phyloP scores from a whole-genome alignment of 2,888 invertebrate species.

The Drosophila setosimentum region DNA sequence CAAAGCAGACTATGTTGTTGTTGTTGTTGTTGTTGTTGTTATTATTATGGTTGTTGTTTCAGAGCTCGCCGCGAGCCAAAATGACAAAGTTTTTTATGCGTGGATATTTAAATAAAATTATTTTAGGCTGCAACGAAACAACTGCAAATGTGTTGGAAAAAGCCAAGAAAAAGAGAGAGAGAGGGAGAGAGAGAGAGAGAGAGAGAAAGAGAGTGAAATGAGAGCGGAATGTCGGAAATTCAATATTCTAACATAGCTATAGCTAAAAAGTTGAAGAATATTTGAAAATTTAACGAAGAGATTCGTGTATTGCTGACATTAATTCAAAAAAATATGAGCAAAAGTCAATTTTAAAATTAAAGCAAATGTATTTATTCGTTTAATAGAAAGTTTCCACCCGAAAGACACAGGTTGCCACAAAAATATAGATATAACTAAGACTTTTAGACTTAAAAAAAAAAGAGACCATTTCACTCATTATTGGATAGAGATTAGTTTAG shows the following conservation, averaged over 20 bases:
- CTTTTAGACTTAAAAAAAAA: not conserved
- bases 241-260: not conserved
- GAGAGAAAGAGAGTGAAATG: not conserved
- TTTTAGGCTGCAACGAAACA: constrained; percentile 42
- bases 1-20: constrained; percentile 3
- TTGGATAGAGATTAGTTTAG: too few species aligned
- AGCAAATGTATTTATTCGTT: too few species aligned
- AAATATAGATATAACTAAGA: not conserved
- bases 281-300: not conserved
- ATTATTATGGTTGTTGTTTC: not conserved
- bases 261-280: not conserved
- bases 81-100: constrained; percentile 63
- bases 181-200: not conserved
- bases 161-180: not conserved
- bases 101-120: constrained; percentile 74
- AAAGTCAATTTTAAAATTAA: not conserved
- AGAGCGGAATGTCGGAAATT: not conserved
- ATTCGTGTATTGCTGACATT: accelerated
- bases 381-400: not conserved
- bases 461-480: too few species aligned
- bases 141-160: constrained; percentile 5
- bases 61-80: constrained; percentile 11
- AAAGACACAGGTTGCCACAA: not conserved
- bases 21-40: not conserved
- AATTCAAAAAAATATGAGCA: not conserved